These are phyloP conservation scores for Oryzias curvinotus DNA, from an alignment of 2,113 vertebrate species.

Conservation along the genomic window DNA sequence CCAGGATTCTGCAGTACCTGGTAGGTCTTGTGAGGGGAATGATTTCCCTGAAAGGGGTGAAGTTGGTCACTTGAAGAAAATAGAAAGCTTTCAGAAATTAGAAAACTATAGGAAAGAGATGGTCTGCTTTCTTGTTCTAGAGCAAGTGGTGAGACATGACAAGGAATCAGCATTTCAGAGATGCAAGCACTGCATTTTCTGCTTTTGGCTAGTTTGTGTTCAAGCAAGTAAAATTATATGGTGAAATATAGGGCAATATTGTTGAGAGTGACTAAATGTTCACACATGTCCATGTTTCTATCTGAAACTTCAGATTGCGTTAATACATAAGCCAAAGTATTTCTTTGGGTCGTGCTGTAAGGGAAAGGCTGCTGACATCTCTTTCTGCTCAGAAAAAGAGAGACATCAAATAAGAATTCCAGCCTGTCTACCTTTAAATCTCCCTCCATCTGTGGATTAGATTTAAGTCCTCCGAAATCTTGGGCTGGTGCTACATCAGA, in stretches of 20 bases:
- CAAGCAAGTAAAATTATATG: neutral
- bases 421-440: slow-evolving; percentile 77
- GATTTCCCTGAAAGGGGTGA: too few relatives aligned
- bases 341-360: slow-evolving; percentile 29
- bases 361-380: slow-evolving; percentile 43
- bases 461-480: slow-evolving; percentile 75
- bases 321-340: slow-evolving; percentile 8
- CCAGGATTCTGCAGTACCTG: too few relatives aligned
- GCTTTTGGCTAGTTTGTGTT: too few relatives aligned
- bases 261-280: neutral
- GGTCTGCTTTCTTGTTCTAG: too few relatives aligned
- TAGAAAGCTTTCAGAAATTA: too few relatives aligned
- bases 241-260: neutral
- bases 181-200: too few relatives aligned
- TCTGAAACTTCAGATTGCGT: slow-evolving; percentile 8
- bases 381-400: slow-evolving; percentile 71
- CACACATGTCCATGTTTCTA: neutral
- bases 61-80: too few relatives aligned
- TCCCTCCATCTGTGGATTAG: slow-evolving; percentile 76
- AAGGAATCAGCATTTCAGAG: too few relatives aligned
- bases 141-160: too few relatives aligned
- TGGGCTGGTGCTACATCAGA: slow-evolving; percentile 77
- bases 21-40: too few relatives aligned
- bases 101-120: too few relatives aligned
- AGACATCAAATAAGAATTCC: slow-evolving; percentile 78